These are phyloP conservation scores for Poicephalus meyeri DNA, from an alignment of 2,113 vertebrate species.

Conservation along the genomic window DNA sequence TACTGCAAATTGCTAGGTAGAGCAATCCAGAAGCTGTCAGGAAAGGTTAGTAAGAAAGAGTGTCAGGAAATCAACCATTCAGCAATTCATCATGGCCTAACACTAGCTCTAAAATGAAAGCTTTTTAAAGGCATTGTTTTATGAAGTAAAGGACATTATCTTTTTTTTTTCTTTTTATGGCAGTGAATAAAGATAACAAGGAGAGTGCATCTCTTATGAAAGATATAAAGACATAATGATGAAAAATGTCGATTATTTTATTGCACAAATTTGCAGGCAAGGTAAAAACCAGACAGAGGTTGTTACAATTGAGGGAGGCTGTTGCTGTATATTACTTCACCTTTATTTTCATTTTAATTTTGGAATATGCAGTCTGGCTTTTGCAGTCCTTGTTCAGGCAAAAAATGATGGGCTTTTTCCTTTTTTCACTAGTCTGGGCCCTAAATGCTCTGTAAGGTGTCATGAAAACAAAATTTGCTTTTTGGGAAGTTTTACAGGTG, in stretches of 20 bases:
- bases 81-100: constrained; percentile 92
- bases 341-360: constrained; percentile 47
- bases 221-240: constrained; percentile 64
- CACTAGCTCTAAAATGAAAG: constrained; percentile 85
- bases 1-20: constrained; percentile 93
- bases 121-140: constrained; percentile 80
- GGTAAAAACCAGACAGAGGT: constrained; percentile 16
- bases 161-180: constrained; percentile 71
- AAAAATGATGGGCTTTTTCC: neutral
- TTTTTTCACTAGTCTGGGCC: neutral
- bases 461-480: neutral
- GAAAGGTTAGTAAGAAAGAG: constrained; percentile 91
- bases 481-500: neutral
- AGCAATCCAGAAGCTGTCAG: constrained; percentile 95
- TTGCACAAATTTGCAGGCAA: constrained; percentile 13
- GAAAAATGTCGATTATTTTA: constrained; percentile 65
- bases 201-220: constrained; percentile 47
- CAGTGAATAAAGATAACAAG: constrained; percentile 75
- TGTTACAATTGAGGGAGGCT: constrained; percentile 17
- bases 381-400: neutral
- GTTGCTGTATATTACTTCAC: neutral
- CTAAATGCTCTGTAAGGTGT: neutral
- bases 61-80: constrained; percentile 90
- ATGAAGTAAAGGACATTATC: constrained; percentile 79
- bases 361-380: neutral